These are phyloP conservation scores for Brassicogethes aeneus DNA, from an alignment of 2,888 invertebrate genomes.

Conservation along the genomic window DNA sequence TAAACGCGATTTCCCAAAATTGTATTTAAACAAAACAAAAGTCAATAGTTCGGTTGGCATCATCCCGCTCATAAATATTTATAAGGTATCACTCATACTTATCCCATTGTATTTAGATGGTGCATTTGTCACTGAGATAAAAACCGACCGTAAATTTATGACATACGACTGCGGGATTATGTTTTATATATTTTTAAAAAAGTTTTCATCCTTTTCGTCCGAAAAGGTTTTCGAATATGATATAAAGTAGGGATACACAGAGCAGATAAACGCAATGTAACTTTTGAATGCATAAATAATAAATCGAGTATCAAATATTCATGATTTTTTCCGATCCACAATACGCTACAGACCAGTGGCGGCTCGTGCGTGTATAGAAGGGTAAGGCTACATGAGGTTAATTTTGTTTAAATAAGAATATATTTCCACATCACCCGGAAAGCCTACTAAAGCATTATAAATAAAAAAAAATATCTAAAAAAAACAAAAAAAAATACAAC, in stretches of 20 bases:
- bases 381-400: too few species aligned
- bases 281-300: slow-evolving; percentile 21
- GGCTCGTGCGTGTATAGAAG: too few species aligned
- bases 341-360: too few species aligned
- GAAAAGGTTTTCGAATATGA: slow-evolving; percentile 23
- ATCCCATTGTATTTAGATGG: slow-evolving; percentile 12
- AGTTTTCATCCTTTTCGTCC: slow-evolving; percentile 21
- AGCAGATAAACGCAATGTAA: slow-evolving; percentile 19
- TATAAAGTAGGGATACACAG: slow-evolving; percentile 22
- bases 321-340: slow-evolving; percentile 16
- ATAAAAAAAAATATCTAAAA: too few species aligned
- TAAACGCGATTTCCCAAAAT: too few species aligned
- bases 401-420: too few species aligned
- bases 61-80: slow-evolving; percentile 2
- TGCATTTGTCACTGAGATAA: slow-evolving; percentile 18
- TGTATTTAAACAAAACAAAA: too few species aligned
- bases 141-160: slow-evolving; percentile 21
- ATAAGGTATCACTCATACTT: background rate
- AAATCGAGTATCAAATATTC: slow-evolving; percentile 27
- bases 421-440: too few species aligned
- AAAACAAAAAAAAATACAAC: too few species aligned
- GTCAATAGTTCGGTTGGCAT: too few species aligned
- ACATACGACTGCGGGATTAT: slow-evolving; percentile 23
- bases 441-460: too few species aligned
- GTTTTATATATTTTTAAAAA: slow-evolving; percentile 27